Base-by-base conservation (phyloP, 2,797 vertebrate species). In the Crenuchus spilurus region DNA sequence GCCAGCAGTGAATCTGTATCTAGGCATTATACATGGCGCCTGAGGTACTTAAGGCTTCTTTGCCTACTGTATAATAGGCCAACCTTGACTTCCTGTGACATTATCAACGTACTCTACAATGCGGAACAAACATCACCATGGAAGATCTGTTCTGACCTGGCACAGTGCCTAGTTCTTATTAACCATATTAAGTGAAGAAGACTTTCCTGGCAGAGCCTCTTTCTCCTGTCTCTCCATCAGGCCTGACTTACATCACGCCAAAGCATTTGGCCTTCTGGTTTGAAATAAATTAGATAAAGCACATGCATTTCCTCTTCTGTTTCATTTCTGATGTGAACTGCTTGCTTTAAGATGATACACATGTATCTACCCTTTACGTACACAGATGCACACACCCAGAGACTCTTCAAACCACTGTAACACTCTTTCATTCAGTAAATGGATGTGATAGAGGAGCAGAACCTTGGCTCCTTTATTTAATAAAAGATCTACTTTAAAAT, bases 241-340 rank as follows among this genome's bases (percentile, higher is more conserved):
- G 44, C 63, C 76, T n/a, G 58, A 82, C 82, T 86, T 88, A 87
- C 84, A 86, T 80, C 1, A 5, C 81, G 70, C 74, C 78, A 85
- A 80, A 80, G 80, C 77, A 63, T 78, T 86, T 80, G 77, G 77
- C 76, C 85, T 77, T 71, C 81, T 75, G 46, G 74, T 83, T 88
- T 82, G 58, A 78, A 80, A 88, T 82, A 79, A 86, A 81, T 78
- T 81, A 78, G 70, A 84, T 80, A 78, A 84, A 83, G 81, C 78
- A 75, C 80, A 67, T 57, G 39, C 49, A 74, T 63, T 69, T 61
- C 70, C 63, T 84, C 61, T 35, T 85, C 68, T 67, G 33, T 70
- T 85, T 78, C 74, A 42, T 74, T 77, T 84, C 76, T 70, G 22
- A 61, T 57, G 57, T 55, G 26, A 42, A 57, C 41, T 24, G 33